Conservation (phyloP, 2,113 vertebrate species). For the Globicephala melas region DNA sequence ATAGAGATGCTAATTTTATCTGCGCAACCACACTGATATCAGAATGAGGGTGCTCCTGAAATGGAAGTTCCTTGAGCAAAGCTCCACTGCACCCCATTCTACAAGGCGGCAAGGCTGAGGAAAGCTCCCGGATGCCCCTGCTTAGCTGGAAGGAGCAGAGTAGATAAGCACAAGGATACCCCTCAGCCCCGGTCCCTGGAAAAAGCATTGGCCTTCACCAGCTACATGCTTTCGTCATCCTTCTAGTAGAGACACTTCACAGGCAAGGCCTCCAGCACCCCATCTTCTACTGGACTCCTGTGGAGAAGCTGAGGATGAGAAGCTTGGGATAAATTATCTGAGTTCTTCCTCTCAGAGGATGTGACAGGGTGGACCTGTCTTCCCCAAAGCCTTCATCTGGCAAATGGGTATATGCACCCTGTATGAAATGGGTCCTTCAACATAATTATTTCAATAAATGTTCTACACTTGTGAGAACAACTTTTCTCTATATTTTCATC, state of each 20-base stretch:
- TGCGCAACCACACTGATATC: background rate
- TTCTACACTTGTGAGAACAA: background rate
- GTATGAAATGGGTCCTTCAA: background rate
- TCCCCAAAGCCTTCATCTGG: background rate
- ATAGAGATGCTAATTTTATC: conserved; percentile 59
- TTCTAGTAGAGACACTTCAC: background rate
- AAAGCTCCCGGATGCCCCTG: background rate
- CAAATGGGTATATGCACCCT: background rate
- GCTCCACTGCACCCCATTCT: background rate
- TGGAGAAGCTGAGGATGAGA: background rate
- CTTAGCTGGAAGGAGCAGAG: background rate
- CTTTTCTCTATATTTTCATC: background rate
- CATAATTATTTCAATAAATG: background rate
- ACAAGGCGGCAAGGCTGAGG: background rate
- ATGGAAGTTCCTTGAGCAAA: background rate
- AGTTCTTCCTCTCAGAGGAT: background rate
- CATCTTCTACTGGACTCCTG: background rate
- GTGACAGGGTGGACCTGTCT: background rate
- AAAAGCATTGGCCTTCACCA: background rate
- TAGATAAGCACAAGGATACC: background rate
- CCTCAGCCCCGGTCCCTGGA: background rate
- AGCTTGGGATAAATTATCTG: background rate
- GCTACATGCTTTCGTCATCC: background rate
- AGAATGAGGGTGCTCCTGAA: background rate
- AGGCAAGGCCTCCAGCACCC: background rate